Evolutionary conservation across 2,113 vertebrate species (phyloP), one percentile per base, ranked within the genome.

Genomic region (Cheirogaleus medius): DNA sequence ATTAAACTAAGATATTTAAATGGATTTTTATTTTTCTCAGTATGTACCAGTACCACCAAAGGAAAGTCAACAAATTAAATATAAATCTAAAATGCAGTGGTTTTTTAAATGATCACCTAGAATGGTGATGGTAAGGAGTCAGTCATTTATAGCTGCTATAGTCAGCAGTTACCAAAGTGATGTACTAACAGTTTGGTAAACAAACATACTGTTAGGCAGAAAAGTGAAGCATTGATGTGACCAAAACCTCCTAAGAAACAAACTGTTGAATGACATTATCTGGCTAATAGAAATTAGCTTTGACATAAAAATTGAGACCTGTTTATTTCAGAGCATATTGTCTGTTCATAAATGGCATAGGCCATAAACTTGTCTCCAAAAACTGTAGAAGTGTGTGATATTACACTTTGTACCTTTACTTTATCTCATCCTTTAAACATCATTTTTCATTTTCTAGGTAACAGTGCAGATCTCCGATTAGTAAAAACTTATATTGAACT

Each of bases 401-500:
- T 25, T 91, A 5, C 20, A 3, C 6, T 27, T 63, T 47, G 5
- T 63, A 66, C 15, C n/a, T 96, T 97, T 34, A 60, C 37, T 95
- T 52, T 74, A 56, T 63, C 14, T 92, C 6, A 8, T 93, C 58
- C 27, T 95, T 96, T 96, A 93, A 85, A 47, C 83, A 91, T 52
- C 34, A 94, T 92, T 98, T 96, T 97, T 90, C 44, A 97, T 83
- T 94, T 98, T 98, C 39, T 98, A 99, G 99, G 99, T 92, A 99
- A 99, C 98, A 99, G 99, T 93, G 99, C 99, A 90, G 99, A 99
- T 98, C 98, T 99, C 49, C 99, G 99, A 97, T 98, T 99, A 96
- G 99, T 99, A 97, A 99, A 99, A 98, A 99, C 99, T 47, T 99
- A 99, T 39, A 99, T 99, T 98, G 99, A 99, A 97, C 99, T 99